A percentile compares a stretch with the other conserved stretches of the same genome.
These are phyloP conservation scores for Otocyon megalotis DNA, from an alignment of 2,113 vertebrate genomes.

Conservation along the genomic window DNA sequence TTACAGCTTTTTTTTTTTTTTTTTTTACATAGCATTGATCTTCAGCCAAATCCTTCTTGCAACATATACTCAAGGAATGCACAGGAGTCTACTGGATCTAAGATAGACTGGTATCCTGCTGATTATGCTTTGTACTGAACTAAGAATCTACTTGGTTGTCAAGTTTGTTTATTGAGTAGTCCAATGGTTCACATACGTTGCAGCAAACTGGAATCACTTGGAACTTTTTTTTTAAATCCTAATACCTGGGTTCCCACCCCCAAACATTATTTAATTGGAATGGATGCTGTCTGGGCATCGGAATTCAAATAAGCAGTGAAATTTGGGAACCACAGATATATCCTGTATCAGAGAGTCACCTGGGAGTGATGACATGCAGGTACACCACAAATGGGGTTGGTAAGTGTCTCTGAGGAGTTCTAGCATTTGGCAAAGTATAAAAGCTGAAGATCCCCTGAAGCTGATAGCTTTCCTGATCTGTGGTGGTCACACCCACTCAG, in stretches of 20 bases:
- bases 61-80: background rate
- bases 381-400: background rate
- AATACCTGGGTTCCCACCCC: background rate
- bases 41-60: background rate
- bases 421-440: too few species aligned
- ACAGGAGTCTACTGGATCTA: background rate
- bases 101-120: background rate
- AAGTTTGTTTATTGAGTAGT: background rate
- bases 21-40: background rate
- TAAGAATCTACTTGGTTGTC: constrained; percentile 17
- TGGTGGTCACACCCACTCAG: background rate
- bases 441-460: background rate
- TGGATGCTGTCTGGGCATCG: background rate
- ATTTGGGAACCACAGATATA: background rate
- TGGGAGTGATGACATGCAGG: background rate
- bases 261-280: background rate
- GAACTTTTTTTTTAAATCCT: background rate
- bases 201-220: background rate
- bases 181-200: background rate
- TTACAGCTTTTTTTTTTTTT: background rate
- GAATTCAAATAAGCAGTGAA: background rate
- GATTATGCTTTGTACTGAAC: background rate
- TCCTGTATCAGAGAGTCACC: background rate
- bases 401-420: background rate
- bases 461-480: background rate